Evolutionary conservation across 2,797 vertebrate genomes (phyloP), one percentile per base, ranked within the genome.

Genomic region (Phylloscopus collybita): DNA sequence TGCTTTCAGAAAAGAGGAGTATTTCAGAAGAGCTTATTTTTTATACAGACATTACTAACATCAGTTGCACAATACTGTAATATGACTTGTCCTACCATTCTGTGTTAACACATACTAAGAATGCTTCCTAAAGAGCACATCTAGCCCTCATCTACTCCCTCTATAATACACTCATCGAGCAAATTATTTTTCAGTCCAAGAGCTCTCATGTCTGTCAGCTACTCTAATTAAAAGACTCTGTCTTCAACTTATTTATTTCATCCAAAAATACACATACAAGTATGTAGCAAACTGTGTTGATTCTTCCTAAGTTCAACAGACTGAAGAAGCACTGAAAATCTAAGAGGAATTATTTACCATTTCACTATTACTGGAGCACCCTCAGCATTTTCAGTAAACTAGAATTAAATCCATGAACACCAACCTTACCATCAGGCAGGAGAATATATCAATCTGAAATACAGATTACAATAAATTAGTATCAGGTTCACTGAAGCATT

Each of bases 1-100:
- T 95, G 57, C 88, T 95, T 95, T 89, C 84, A 88, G 82, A 73
- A 97, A 90, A 93, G 23, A 79, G 54, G 80, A 66, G 42, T 86
- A 90, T 94, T 96, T 95, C 86, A 90, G 94, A 79, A 78, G 44
- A 80, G 51, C 30, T 90, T 53, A 67, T 66, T 64, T 87, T 97
- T 80, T 34, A 44, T 34, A 90, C n/a, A 92, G 53, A 91, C 92
- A 76, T 88, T 82, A 71, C 79, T 88, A 93, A 86, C 69, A 91
- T 66, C n/a, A 57, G 57, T 56, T 80, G 67, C 62, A 90, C 54
- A 88, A 81, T 62, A 93, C 11, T 74, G 94, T 60, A 50, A 44
- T 60, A 64, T 78, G 67, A 88, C 82, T 61, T 88, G 82, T 45
- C 83, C 53, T 3, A 0, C 40, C 62, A 75, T 71, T 73, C 60